Base-by-base conservation (phyloP, 1,140 invertebrate genomes). In the Samia ricini region DNA sequence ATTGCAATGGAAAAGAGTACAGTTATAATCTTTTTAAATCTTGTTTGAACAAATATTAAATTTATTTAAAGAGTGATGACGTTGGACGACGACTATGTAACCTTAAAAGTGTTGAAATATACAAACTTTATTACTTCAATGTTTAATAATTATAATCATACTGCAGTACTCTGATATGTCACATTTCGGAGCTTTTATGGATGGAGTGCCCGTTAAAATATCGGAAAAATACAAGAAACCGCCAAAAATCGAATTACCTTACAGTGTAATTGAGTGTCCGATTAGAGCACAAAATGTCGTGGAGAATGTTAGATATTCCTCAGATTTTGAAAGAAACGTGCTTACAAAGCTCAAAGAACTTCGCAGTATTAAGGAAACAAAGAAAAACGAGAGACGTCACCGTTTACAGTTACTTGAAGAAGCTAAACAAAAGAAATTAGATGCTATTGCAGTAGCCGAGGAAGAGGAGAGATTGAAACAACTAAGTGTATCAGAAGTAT, bases 161-260 rank as follows among this genome's bases (percentile, higher is more conserved):
- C 56, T 60, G 63, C 57, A 76, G 66, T 72, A 52, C 65, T 64
- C 79, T 82, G 85, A 78, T 85, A 90, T 90, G 88, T 89, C 84
- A 82, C 87, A 88, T 82, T 90, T 87, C 60, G 80, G 81, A 51
- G 80, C 88, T 66, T 95, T 93, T 71, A 94, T 96, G 93, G 96
- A 97, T 87, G 95, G 94, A 68, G 93, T 97, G 66, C 94, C 95
- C 62, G 96, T 97, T 50, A 97, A 97, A 92, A 97, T 97, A 82
- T 94, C 95, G 52, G 95, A 97, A 88, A 95, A 94, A 66, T 97
- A 96, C 73, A 95, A 96, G 86, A 94, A 95, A 61, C 95, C 95
- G 18, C 93, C 93, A 61, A 92, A 92, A 85, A 93, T 96, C 55
- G 92, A 93, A 66, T 81, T 96, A 68, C 94, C 95, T 50, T 93